Evolutionary conservation across 2,888 invertebrate species (phyloP).

Genomic region (Noctua janthe): DNA sequence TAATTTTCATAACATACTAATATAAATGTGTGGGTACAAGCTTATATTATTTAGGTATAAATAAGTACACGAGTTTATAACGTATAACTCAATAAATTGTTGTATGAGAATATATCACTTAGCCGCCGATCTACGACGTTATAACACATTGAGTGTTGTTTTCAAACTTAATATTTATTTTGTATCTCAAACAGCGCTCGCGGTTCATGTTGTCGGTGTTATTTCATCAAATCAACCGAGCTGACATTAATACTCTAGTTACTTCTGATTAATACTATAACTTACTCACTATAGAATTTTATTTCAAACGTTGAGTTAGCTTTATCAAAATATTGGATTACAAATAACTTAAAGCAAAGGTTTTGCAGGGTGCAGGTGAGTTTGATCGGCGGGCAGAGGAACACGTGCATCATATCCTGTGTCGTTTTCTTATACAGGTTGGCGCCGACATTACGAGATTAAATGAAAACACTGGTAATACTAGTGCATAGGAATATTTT

Average conservation of each 20-base stretch:
- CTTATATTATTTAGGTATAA: neutral
- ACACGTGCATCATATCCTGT: neutral
- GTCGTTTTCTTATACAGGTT: neutral
- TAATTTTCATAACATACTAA: neutral
- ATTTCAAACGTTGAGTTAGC: neutral
- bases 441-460: too few species aligned
- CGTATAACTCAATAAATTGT: neutral
- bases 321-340: conserved; percentile 9
- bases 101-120: neutral
- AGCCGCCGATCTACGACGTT: neutral
- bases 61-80: neutral
- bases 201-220: neutral
- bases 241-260: conserved; percentile 1
- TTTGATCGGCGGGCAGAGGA: neutral
- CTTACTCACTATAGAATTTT: neutral
- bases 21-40: neutral
- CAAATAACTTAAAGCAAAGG: neutral
- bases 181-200: conserved; percentile 21
- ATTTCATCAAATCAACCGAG: conserved; percentile 21
- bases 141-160: conserved; percentile 26
- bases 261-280: too few species aligned
- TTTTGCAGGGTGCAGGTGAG: neutral
- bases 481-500: too few species aligned
- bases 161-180: conserved; percentile 33
- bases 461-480: too few species aligned